These are phyloP conservation scores for Myrmecobius fasciatus DNA, from an alignment of 2,113 vertebrate species.

Conservation along the genomic window DNA sequence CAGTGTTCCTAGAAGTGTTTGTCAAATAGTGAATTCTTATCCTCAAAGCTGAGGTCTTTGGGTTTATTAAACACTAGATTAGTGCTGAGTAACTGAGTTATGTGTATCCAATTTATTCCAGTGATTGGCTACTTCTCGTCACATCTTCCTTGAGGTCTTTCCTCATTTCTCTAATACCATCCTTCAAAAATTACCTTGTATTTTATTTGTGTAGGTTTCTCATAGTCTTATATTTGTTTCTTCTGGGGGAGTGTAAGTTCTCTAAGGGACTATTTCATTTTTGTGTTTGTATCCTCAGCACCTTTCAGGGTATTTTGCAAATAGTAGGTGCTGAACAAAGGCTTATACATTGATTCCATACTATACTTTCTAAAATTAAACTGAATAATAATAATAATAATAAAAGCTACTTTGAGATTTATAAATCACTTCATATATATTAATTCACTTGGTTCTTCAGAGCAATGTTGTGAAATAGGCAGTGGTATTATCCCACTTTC, in stretches of 20 bases:
- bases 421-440: background rate
- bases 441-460: background rate
- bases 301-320: background rate
- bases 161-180: background rate
- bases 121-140: background rate
- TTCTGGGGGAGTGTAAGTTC: background rate
- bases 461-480: background rate
- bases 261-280: background rate
- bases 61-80: background rate
- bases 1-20: background rate
- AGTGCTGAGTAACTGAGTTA: too few relatives aligned
- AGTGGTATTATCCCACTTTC: background rate
- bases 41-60: background rate
- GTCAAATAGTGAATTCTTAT: background rate
- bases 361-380: background rate
- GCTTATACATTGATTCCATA: background rate
- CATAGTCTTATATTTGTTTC: background rate
- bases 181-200: background rate
- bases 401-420: background rate
- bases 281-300: background rate
- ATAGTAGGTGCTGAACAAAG: background rate
- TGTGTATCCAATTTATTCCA: background rate
- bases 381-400: background rate
- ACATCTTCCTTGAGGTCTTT: background rate
- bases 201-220: background rate